Conservation (phyloP, 23 tunicate genomes). For the Trididemnum miniatum region DNA sequence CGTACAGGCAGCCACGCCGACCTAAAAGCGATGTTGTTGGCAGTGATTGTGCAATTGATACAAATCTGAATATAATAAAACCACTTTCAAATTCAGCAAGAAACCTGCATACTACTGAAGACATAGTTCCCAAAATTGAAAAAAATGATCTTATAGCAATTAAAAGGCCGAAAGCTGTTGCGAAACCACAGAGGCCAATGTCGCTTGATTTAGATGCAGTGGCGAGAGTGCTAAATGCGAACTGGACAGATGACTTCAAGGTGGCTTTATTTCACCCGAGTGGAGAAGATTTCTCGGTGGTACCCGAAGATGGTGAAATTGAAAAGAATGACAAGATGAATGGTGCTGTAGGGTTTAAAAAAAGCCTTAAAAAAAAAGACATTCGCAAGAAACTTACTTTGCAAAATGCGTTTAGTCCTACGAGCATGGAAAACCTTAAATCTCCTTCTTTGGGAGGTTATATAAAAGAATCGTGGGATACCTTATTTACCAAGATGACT, state of each 20-base stretch:
- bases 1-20: not conserved
- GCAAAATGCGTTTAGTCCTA: not conserved
- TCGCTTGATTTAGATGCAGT: slow-evolving; percentile 29
- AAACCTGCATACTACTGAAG: not conserved
- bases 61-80: not conserved
- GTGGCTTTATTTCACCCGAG: slow-evolving; percentile 10
- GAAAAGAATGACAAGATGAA: not conserved
- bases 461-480: slow-evolving; percentile 53
- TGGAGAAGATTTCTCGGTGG: not conserved
- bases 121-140: not conserved
- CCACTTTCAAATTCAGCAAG: slow-evolving; percentile 10
- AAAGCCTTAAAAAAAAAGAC: slow-evolving; percentile 1
- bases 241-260: slow-evolving; percentile 20
- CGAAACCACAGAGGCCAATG: slow-evolving; percentile 3
- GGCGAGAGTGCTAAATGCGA: not conserved
- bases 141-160: not conserved
- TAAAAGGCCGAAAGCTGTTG: not conserved
- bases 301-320: not conserved
- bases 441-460: slow-evolving; percentile 49
- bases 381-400: slow-evolving; percentile 18
- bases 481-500: slow-evolving; percentile 29
- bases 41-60: not conserved
- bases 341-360: not conserved
- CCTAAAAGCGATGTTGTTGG: not conserved
- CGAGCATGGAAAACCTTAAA: not conserved